Conservation (phyloP, 2,888 invertebrate genomes). For the Andricus quercusramuli region DNA sequence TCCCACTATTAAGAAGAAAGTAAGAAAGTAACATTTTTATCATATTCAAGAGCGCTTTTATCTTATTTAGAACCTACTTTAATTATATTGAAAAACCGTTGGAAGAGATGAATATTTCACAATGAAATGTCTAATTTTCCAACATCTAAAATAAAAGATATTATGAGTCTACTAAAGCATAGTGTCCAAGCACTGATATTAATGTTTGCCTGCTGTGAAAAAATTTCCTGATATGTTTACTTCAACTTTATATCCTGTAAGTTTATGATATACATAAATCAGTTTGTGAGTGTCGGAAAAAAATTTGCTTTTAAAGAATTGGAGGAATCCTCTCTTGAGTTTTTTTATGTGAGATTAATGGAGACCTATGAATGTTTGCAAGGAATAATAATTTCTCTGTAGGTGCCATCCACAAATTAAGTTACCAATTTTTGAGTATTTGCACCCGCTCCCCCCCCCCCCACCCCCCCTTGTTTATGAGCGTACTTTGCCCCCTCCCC, state of each 20-base stretch:
- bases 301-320: neutral
- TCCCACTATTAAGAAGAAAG: too few species aligned
- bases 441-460: too few species aligned
- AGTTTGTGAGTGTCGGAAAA: neutral
- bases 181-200: neutral
- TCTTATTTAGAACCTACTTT: too few species aligned
- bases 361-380: neutral
- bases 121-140: too few species aligned
- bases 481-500: too few species aligned
- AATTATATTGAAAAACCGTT: too few species aligned
- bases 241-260: neutral
- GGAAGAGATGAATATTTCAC: too few species aligned
- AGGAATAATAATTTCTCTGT: neutral
- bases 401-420: too few species aligned
- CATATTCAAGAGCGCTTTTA: too few species aligned
- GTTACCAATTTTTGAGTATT: too few species aligned
- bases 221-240: neutral
- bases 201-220: neutral
- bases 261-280: neutral
- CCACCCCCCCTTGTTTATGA: rapidly evolving
- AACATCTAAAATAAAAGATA: too few species aligned
- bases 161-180: neutral
- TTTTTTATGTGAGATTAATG: neutral
- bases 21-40: too few species aligned
- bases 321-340: neutral